These are phyloP conservation scores for Bradysia coprophila DNA, from an alignment of 1,140 invertebrate genomes.

Conservation along the genomic window DNA sequence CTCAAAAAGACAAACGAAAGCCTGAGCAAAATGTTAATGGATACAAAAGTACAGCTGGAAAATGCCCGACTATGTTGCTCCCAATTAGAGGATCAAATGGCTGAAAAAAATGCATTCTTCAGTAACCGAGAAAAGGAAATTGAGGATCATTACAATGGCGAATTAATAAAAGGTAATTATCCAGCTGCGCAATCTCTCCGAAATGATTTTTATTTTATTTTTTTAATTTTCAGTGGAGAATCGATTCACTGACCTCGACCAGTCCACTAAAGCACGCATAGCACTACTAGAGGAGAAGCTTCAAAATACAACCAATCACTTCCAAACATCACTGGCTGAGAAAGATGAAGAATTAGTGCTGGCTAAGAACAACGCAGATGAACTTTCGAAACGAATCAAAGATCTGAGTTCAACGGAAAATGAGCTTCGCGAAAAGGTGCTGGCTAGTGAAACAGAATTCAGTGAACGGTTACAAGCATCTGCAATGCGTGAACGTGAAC, in stretches of 20 bases:
- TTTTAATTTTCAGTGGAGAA: too few relatives aligned
- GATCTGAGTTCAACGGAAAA: constrained; percentile 13
- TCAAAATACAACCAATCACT: too few relatives aligned
- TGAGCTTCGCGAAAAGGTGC: constrained; percentile 14
- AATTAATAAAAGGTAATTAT: constrained; percentile 16
- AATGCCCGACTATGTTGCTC: constrained; percentile 28
- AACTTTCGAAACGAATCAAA: constrained; percentile 14
- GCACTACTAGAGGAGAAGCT: too few relatives aligned
- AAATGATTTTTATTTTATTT: not conserved
- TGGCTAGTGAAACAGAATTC: constrained; percentile 10
- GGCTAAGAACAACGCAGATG: constrained; percentile 13
- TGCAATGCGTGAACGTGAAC: constrained; percentile 15
- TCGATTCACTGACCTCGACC: too few relatives aligned
- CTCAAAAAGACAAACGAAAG: constrained; percentile 31
- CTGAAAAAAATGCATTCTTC: constrained; percentile 23
- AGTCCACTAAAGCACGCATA: too few relatives aligned
- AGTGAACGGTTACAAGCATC: constrained; percentile 10
- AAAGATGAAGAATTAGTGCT: constrained; percentile 2
- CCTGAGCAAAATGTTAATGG: constrained; percentile 26
- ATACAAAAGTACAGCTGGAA: constrained; percentile 28
- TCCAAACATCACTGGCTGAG: not conserved
- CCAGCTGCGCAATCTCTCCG: not conserved
- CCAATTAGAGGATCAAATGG: constrained; percentile 29
- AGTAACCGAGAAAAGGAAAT: constrained; percentile 12
- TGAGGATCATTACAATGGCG: constrained; percentile 11